A percentile compares a stretch with the other conserved stretches of the same genome.
Evolutionary conservation across 2,888 invertebrate genomes (phyloP).

Genomic region (Tachystola acroxantha): DNA sequence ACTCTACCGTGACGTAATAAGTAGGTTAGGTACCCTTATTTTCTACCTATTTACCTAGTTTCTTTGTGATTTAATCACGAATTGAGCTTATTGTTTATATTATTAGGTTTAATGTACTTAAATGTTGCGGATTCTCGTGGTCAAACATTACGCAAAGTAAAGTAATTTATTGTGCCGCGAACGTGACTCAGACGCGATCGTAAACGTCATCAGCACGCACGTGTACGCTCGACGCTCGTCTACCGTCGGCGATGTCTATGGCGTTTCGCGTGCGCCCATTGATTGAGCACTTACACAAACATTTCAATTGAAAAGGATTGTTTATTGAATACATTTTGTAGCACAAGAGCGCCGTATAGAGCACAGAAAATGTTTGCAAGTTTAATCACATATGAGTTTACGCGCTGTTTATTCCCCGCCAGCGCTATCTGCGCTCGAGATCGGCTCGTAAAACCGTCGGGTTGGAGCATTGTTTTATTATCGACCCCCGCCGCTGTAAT

Average conservation of each 20-base stretch:
- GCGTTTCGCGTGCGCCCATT: slow-evolving; percentile 5
- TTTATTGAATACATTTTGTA: slow-evolving; percentile 5
- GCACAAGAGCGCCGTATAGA: neutral
- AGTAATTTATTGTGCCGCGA: slow-evolving; percentile 23
- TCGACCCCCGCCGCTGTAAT: slow-evolving; percentile 43
- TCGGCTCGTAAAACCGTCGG: slow-evolving; percentile 54
- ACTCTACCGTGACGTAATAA: too few relatives aligned
- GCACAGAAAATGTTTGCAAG: slow-evolving; percentile 16
- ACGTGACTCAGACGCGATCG: slow-evolving; percentile 28
- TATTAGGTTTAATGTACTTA: too few relatives aligned
- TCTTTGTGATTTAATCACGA: neutral
- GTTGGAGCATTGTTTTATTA: slow-evolving; percentile 55
- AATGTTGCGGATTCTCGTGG: neutral
- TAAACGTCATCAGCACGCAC: slow-evolving; percentile 25
- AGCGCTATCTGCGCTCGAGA: slow-evolving; percentile 44
- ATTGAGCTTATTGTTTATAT: neutral
- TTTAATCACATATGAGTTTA: slow-evolving; percentile 43
- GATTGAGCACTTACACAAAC: slow-evolving; percentile 4
- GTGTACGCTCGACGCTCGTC: slow-evolving; percentile 19
- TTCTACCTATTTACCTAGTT: neutral
- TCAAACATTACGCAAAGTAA: slow-evolving; percentile 16
- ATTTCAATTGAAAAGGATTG: slow-evolving; percentile 6
- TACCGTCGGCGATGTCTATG: slow-evolving; percentile 12
- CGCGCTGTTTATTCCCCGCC: slow-evolving; percentile 52
- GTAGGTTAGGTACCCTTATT: too few relatives aligned